These are phyloP conservation scores for Xestia sexstrigata DNA, from an alignment of 2,888 invertebrate species.

Conservation along the genomic window DNA sequence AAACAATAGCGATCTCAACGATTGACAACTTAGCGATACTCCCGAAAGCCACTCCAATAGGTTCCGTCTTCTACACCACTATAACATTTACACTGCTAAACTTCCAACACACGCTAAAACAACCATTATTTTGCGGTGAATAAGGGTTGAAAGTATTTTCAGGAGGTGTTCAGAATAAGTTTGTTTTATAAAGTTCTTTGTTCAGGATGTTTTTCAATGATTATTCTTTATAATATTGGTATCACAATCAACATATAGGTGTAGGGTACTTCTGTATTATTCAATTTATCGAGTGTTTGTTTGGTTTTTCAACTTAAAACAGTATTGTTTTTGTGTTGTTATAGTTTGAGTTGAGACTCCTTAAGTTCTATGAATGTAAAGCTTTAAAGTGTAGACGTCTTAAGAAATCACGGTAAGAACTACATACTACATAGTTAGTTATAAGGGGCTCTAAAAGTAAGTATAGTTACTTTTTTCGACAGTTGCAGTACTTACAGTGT, in stretches of 20 bases:
- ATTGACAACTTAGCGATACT: constrained; percentile 76
- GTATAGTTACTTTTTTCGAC: background rate
- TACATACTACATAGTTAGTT: background rate
- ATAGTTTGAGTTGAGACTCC: constrained; percentile 16
- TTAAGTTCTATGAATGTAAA: constrained; percentile 11
- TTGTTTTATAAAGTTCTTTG: constrained; percentile 71
- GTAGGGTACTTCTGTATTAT: constrained; percentile 46
- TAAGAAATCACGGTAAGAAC: background rate
- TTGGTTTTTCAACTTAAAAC: constrained; percentile 18
- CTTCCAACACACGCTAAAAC: constrained; percentile 29
- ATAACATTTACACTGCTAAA: constrained; percentile 18
- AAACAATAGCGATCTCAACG: constrained; percentile 81
- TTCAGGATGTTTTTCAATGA: constrained; percentile 76
- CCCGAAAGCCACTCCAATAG: constrained; percentile 77
- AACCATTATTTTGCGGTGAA: constrained; percentile 18
- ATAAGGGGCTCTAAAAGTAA: background rate
- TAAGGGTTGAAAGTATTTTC: constrained; percentile 42
- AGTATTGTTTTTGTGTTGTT: constrained; percentile 43
- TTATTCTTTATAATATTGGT: constrained; percentile 72
- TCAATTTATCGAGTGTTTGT: constrained; percentile 48
- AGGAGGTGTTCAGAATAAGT: constrained; percentile 18
- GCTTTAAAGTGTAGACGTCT: background rate
- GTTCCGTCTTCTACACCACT: constrained; percentile 68
- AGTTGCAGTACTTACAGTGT: background rate
- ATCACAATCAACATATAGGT: constrained; percentile 59